Evolutionary conservation across 2,888 invertebrate genomes (phyloP).

Genomic region (Acanthoscelides obtectus): DNA sequence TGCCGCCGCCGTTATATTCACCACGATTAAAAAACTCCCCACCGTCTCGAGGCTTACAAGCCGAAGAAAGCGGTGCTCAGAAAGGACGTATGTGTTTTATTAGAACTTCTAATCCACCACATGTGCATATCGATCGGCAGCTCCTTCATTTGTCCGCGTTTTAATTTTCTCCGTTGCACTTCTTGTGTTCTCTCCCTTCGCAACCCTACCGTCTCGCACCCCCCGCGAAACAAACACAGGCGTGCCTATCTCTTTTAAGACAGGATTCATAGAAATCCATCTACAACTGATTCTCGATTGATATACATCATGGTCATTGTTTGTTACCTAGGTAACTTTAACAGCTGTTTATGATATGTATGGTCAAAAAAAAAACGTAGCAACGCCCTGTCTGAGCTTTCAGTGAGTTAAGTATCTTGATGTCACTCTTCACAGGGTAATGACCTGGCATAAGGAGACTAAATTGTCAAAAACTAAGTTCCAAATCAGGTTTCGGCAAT

Average conservation of each 20-base stretch:
- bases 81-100: constrained; percentile 2
- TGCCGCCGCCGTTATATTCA: neutral
- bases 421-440: no score
- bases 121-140: constrained; percentile 8
- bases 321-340: no score
- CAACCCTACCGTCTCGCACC: constrained; percentile 16
- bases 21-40: neutral
- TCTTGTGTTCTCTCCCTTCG: constrained; percentile 27
- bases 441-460: no score
- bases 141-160: constrained; percentile 16
- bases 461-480: no score
- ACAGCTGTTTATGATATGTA: no score
- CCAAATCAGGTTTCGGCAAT: no score
- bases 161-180: constrained; percentile 29
- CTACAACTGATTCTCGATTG: no score
- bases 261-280: neutral
- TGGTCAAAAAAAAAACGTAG: no score
- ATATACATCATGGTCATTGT: no score
- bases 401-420: no score
- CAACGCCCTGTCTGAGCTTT: no score
- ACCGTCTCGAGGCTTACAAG: neutral
- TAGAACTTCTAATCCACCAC: constrained; percentile 1
- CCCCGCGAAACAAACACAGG: constrained; percentile 10
- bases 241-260: neutral
- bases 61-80: neutral